phyloP scores from a whole-genome alignment of 2,797 vertebrate genomes.

The Pseudopleuronectes americanus region DNA sequence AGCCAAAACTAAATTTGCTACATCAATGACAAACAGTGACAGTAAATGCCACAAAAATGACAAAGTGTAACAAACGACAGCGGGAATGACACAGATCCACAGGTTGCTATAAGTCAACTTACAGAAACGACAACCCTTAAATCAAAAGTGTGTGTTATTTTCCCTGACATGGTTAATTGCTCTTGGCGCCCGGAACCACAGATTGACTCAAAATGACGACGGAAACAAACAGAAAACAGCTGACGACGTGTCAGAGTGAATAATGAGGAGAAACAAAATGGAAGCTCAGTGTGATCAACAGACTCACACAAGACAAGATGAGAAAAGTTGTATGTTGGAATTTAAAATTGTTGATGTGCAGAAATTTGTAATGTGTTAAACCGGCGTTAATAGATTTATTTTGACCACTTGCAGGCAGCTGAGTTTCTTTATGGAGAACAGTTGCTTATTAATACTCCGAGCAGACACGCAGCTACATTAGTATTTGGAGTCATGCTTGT shows the following conservation, averaged over 20 bases:
- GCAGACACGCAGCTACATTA: slow-evolving; percentile 5
- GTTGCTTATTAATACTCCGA: slow-evolving; percentile 1
- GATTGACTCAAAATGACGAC: background rate
- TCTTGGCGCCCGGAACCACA: background rate
- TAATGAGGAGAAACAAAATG: background rate
- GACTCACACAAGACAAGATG: background rate
- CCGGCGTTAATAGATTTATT: background rate
- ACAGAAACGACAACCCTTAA: slow-evolving; percentile 3
- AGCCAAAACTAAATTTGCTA: slow-evolving; percentile 1
- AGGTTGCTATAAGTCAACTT: slow-evolving; percentile 4
- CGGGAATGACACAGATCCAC: background rate
- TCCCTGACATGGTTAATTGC: background rate
- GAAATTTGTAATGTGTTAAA: background rate
- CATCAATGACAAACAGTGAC: background rate
- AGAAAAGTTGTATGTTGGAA: background rate
- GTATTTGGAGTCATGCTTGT: background rate
- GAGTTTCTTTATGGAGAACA: background rate
- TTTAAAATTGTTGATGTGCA: background rate
- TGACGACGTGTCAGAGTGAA: background rate
- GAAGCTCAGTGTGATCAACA: background rate
- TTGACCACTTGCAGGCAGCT: background rate
- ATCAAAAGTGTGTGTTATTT: slow-evolving; percentile 7
- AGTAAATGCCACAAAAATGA: slow-evolving; percentile 10
- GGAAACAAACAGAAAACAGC: slow-evolving; percentile 8
- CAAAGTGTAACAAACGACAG: background rate